Percentiles rank a stretch among this genome's conserved stretches.
These are phyloP conservation scores for Plodia interpunctella DNA, from an alignment of 1,140 invertebrate genomes.

Conservation along the genomic window DNA sequence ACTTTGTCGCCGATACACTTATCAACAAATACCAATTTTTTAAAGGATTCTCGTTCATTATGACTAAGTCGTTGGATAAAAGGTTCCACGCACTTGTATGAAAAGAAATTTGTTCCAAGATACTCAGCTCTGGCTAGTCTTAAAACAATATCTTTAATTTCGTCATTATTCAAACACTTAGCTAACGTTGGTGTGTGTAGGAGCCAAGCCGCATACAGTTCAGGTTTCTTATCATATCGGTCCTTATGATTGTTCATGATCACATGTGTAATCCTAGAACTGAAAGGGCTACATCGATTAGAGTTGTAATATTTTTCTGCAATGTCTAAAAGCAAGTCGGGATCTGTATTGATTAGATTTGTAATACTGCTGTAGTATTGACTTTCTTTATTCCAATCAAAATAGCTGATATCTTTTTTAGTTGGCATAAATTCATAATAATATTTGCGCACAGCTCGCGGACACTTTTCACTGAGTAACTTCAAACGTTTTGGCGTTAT, in stretches of 20 bases:
- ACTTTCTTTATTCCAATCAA: slow-evolving; percentile 26
- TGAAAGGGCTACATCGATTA: slow-evolving; percentile 22
- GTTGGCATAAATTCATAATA: slow-evolving; percentile 32
- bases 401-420: slow-evolving; percentile 21
- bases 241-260: slow-evolving; percentile 40
- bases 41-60: slow-evolving; percentile 34
- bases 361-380: slow-evolving; percentile 35
- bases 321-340: slow-evolving; percentile 39
- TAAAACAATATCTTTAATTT: slow-evolving; percentile 36
- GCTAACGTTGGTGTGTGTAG: slow-evolving; percentile 38
- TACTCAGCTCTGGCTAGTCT: slow-evolving; percentile 38
- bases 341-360: slow-evolving; percentile 39
- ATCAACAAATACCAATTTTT: slow-evolving; percentile 42
- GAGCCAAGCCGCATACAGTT: slow-evolving; percentile 39
- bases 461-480: slow-evolving; percentile 37
- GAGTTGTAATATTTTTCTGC: slow-evolving; percentile 43
- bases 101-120: slow-evolving; percentile 31
- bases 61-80: slow-evolving; percentile 37
- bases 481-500: slow-evolving; percentile 38
- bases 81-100: slow-evolving; percentile 44
- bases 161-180: slow-evolving; percentile 26
- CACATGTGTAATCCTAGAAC: slow-evolving; percentile 27
- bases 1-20: slow-evolving; percentile 32
- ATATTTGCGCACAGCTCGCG: slow-evolving; percentile 30
- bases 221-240: slow-evolving; percentile 35